phyloP scores from a whole-genome alignment of 1,140 invertebrate species.

The Tetragnatha versicolor region DNA sequence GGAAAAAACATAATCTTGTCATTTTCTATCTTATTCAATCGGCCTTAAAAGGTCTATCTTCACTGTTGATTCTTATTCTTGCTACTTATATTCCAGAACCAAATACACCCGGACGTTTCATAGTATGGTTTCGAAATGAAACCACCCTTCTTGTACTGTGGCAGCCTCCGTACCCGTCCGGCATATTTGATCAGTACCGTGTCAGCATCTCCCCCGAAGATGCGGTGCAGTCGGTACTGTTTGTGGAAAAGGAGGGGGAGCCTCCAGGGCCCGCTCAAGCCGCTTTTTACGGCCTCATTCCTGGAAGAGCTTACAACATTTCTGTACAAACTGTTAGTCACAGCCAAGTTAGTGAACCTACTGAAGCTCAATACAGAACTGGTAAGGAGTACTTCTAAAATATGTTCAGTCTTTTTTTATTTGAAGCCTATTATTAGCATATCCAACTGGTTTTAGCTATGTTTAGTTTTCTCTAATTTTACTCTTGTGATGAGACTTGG shows the following conservation, averaged over 20 bases:
- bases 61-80: no score
- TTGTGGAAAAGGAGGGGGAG: constrained; percentile 91
- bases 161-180: constrained; percentile 93
- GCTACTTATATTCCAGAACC: constrained; percentile 74
- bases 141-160: constrained; percentile 91
- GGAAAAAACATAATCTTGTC: no score
- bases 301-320: constrained; percentile 85
- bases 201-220: constrained; percentile 85
- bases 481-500: no score
- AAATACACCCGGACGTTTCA: constrained; percentile 92
- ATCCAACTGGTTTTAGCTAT: no score
- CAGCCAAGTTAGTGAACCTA: constrained; percentile 86
- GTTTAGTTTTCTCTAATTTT: no score
- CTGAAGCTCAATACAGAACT: constrained; percentile 90
- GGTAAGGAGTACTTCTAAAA: background rate
- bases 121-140: constrained; percentile 95
- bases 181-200: constrained; percentile 64
- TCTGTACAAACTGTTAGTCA: constrained; percentile 90
- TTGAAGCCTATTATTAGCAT: background rate
- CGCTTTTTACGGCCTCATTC: constrained; percentile 88
- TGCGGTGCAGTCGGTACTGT: constrained; percentile 84
- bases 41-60: no score
- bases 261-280: constrained; percentile 93
- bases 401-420: background rate
- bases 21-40: no score